Conservation (phyloP, 2,113 vertebrate species). For the Conger conger region DNA sequence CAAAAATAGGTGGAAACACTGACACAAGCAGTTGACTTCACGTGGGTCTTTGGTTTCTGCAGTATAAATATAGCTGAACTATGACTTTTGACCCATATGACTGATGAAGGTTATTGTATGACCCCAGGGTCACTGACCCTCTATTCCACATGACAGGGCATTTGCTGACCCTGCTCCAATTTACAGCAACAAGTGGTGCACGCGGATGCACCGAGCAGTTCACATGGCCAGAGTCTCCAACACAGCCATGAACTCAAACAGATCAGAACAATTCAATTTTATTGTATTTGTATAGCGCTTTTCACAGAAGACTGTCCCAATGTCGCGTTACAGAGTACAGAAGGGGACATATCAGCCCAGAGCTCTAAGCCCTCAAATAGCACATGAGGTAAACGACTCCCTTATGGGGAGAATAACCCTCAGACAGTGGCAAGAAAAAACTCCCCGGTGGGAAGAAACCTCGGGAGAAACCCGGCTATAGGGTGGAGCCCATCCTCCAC, state of each 20-base stretch:
- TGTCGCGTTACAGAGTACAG: too few relatives aligned
- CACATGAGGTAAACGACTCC: too few relatives aligned
- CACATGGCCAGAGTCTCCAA: background rate
- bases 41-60: background rate
- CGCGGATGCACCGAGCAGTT: background rate
- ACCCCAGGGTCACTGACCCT: background rate
- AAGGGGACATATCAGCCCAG: too few relatives aligned
- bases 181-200: background rate
- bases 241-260: background rate
- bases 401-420: too few relatives aligned
- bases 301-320: too few relatives aligned
- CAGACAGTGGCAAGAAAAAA: too few relatives aligned
- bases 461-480: too few relatives aligned
- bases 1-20: background rate
- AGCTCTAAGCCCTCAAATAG: too few relatives aligned
- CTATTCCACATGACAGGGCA: background rate
- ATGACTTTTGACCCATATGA: background rate
- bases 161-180: background rate
- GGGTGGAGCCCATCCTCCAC: too few relatives aligned
- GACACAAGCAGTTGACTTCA: background rate
- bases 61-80: constrained; percentile 8
- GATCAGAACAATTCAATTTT: background rate
- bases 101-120: background rate
- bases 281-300: too few relatives aligned
- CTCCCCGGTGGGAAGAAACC: too few relatives aligned